These are phyloP conservation scores for Vesta saturnalis DNA, from an alignment of 2,888 invertebrate genomes.

Conservation along the genomic window DNA sequence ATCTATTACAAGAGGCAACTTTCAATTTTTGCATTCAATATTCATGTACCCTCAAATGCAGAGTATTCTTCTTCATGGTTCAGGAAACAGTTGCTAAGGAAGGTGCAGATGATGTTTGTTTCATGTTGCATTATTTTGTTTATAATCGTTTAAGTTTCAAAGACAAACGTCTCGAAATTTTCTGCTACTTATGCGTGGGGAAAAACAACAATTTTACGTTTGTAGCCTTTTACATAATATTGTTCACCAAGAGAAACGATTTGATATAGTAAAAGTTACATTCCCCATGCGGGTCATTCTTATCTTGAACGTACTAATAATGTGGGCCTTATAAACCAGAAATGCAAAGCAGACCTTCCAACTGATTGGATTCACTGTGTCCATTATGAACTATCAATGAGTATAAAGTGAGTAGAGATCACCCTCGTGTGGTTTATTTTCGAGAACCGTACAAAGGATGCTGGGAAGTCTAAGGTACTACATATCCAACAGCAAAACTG, in stretches of 20 bases:
- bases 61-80: neutral
- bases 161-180: neutral
- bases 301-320: neutral
- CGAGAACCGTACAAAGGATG: no score
- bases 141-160: neutral
- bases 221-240: neutral
- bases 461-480: no score
- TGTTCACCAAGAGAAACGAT: neutral
- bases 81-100: neutral
- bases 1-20: no score
- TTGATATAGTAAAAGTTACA: neutral
- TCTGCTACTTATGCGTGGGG: neutral
- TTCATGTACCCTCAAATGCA: neutral
- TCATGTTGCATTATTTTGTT: neutral
- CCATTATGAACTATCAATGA: no score
- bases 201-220: neutral
- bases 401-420: no score
- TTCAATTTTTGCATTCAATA: neutral
- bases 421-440: no score
- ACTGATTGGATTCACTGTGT: no score
- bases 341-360: neutral
- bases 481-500: no score
- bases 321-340: neutral
- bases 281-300: neutral
- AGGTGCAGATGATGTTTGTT: no score